These are phyloP conservation scores for Centruroides vittatus DNA, from an alignment of 1,140 invertebrate genomes.

Conservation along the genomic window DNA sequence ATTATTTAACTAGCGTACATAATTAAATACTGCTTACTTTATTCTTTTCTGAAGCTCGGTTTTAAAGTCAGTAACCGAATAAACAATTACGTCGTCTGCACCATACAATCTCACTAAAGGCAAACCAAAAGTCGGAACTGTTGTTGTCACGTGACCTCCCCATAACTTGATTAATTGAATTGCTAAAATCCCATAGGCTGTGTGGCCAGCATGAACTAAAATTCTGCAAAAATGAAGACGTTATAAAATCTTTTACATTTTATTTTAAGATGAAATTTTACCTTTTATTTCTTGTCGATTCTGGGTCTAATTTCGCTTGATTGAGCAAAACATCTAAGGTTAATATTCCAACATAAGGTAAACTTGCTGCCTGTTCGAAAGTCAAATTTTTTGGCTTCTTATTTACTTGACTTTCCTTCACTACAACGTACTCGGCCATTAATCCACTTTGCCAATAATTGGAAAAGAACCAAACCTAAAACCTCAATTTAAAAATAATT, in stretches of 20 bases:
- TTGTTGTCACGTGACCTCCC: conserved; percentile 43
- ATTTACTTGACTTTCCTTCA: conserved; percentile 38
- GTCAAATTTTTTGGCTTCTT: conserved; percentile 47
- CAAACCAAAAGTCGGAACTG: conserved; percentile 36
- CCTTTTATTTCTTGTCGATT: conserved; percentile 41
- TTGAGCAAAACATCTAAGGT: conserved; percentile 47
- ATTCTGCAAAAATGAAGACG: conserved; percentile 34
- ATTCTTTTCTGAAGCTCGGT: conserved; percentile 12
- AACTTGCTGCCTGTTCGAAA: conserved; percentile 50
- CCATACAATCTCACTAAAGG: conserved; percentile 40
- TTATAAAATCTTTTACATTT: no score
- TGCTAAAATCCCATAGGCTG: conserved; percentile 51
- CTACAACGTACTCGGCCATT: conserved; percentile 44
- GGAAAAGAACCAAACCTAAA: conserved; percentile 14
- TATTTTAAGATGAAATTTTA: conserved; percentile 19
- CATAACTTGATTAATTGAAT: conserved; percentile 52
- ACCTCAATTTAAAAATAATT: neutral
- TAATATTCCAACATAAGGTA: conserved; percentile 53
- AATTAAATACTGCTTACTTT: neutral
- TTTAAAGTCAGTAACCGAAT: conserved; percentile 25
- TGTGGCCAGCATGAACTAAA: conserved; percentile 50
- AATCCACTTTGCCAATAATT: conserved; percentile 30
- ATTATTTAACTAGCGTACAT: no score
- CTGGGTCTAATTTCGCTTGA: conserved; percentile 35
- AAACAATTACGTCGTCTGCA: conserved; percentile 37